Conservation (phyloP, 2,113 vertebrate genomes). For the Amia ocellicauda region DNA sequence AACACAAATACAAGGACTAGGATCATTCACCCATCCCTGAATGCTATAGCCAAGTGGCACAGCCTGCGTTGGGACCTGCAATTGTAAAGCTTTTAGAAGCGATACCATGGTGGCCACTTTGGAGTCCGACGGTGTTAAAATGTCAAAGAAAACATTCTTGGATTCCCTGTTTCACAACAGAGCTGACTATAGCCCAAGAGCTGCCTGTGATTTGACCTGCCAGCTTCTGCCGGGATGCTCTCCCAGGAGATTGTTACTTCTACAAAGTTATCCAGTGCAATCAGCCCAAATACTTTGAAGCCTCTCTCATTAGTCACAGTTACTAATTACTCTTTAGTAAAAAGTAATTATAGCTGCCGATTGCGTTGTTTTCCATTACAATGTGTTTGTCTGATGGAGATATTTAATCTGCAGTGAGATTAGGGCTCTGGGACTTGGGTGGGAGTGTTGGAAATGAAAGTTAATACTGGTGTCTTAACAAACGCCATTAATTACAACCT, state of each 20-base stretch:
- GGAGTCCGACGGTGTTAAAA: too few relatives aligned
- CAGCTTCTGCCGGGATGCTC: background rate
- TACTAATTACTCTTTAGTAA: constrained; percentile 71
- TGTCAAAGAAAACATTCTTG: too few relatives aligned
- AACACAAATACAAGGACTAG: constrained; percentile 35
- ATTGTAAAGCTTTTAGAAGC: too few relatives aligned
- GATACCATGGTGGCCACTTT: too few relatives aligned
- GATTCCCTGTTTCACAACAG: too few relatives aligned
- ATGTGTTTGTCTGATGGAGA: constrained; percentile 36
- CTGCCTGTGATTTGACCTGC: background rate
- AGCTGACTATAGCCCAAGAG: too few relatives aligned
- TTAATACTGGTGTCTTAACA: constrained; percentile 64
- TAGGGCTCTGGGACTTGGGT: constrained; percentile 42
- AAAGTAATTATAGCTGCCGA: constrained; percentile 66
- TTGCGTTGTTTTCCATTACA: constrained; percentile 35
- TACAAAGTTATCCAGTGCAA: constrained; percentile 29
- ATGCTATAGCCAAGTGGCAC: too few relatives aligned
- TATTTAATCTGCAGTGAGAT: constrained; percentile 58
- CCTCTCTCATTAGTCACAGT: constrained; percentile 60
- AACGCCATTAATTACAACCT: constrained; percentile 64
- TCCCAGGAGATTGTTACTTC: constrained; percentile 13
- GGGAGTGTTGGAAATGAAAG: constrained; percentile 34
- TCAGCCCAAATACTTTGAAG: constrained; percentile 52
- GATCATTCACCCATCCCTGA: constrained; percentile 27
- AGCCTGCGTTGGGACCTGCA: too few relatives aligned